phyloP scores from a whole-genome alignment of 2,888 invertebrate genomes.

The Chrysolina oricalcia region DNA sequence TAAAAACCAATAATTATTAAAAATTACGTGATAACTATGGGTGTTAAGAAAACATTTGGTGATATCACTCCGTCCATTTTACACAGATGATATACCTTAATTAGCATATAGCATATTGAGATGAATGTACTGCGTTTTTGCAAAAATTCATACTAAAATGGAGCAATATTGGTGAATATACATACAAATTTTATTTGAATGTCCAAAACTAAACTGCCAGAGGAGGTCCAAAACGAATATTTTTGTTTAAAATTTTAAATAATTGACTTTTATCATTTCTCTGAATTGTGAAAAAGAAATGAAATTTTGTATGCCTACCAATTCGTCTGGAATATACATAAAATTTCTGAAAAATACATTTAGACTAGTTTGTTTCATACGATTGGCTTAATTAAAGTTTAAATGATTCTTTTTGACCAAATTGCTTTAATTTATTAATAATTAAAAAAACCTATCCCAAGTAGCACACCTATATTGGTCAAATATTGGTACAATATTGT shows the following conservation, averaged over 20 bases:
- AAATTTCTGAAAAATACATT: neutral
- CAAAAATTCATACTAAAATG: neutral
- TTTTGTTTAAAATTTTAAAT: neutral
- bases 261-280: neutral
- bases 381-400: too few relatives aligned
- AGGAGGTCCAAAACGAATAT: neutral
- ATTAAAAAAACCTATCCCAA: too few relatives aligned
- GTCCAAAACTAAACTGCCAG: neutral
- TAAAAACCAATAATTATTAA: neutral
- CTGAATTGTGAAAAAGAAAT: neutral
- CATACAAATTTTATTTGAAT: neutral
- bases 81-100: neutral
- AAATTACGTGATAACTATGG: neutral
- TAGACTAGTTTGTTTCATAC: neutral
- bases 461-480: too few relatives aligned
- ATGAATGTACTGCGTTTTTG: neutral
- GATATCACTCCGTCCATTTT: slow-evolving; percentile 8
- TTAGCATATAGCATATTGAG: neutral
- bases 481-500: too few relatives aligned
- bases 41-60: neutral
- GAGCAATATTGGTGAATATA: neutral
- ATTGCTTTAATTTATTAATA: too few relatives aligned
- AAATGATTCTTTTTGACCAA: too few relatives aligned
- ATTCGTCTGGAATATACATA: too few relatives aligned
- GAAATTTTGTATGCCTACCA: neutral